phyloP scores from a whole-genome alignment of 1,140 invertebrate species.

The Macrobrachium nipponense region DNA sequence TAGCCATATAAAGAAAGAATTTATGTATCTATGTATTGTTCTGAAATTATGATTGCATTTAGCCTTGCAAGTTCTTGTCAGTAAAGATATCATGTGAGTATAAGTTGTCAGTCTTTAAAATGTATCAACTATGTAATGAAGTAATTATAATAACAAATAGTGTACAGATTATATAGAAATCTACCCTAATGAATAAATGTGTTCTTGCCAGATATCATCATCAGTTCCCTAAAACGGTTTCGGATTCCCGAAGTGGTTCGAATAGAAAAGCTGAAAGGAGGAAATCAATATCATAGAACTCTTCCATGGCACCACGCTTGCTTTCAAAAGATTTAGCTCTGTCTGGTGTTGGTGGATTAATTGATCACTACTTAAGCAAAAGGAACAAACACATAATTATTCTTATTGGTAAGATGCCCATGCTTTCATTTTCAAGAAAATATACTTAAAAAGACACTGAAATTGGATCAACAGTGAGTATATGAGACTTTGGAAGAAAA shows the following conservation, averaged over 20 bases:
- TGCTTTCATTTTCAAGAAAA: not conserved
- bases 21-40: too few species aligned
- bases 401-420: slow-evolving; percentile 33
- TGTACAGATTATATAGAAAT: not conserved
- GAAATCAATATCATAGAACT: slow-evolving; percentile 69
- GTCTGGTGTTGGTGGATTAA: slow-evolving; percentile 68
- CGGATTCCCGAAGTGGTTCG: slow-evolving; percentile 66
- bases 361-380: slow-evolving; percentile 69
- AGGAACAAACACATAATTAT: slow-evolving; percentile 66
- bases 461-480: too few species aligned
- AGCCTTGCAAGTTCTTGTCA: too few species aligned
- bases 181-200: not conserved
- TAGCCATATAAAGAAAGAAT: too few species aligned
- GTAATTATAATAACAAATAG: too few species aligned
- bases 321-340: slow-evolving; percentile 73
- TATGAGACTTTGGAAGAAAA: not conserved
- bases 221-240: slow-evolving; percentile 66
- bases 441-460: not conserved
- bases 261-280: slow-evolving; percentile 65
- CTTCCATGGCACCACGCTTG: slow-evolving; percentile 71
- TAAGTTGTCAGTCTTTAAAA: too few species aligned
- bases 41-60: too few species aligned
- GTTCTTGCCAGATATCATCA: slow-evolving; percentile 66
- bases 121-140: not conserved
- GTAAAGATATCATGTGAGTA: too few species aligned